Base-by-base conservation (phyloP, 2,888 invertebrate species). In the Netelia virgata region DNA sequence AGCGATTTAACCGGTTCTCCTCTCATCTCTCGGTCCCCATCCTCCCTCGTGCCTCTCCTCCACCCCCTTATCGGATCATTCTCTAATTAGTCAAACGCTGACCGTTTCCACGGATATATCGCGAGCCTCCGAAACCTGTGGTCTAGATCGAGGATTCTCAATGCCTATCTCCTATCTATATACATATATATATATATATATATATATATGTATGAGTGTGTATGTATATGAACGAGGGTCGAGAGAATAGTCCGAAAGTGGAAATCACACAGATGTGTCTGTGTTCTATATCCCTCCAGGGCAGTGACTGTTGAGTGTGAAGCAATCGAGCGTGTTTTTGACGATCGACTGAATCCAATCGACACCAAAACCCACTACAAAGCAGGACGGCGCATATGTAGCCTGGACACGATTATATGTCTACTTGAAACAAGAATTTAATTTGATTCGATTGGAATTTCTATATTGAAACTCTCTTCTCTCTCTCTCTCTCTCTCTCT, bases 31-130 rank as follows among this genome's bases (percentile, higher is more conserved):
- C 55, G 28, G 28, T 28, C 5, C 28, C 28, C 3, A 28, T 28
- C 18, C 53, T 18, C 72, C 64, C 53, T 53, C 74, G 28, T 23
- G 2, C 23, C 23, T 1, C 55, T 64, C 68, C 55, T 41, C 66
- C 64, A 63, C 36, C 59, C 47, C 53, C 82, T 79, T 82, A 36
- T 80, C 87, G 89, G 89, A 91, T 91, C 90, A 90, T 89, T 91
- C 90, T 86, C 88, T 88, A 88, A 88, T 88, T 88, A 88, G 88
- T 87, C 87, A 86, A 86, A 87, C 87, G 86, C 80, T 85, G 85
- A 85, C 81, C 82, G 69, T 63, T 78, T 76, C 59, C 57, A 81
- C 69, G 43, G 69, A 64, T 50, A 64, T 50, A 73, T 68, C 68
- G 41, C 55, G 61, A 61, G 64, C 76, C 47, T 16, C 66, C 11